Percentiles rank a stretch among this genome's conserved stretches.
phyloP scores from a whole-genome alignment of 2,888 invertebrate species.

The Melanargia galathea region DNA sequence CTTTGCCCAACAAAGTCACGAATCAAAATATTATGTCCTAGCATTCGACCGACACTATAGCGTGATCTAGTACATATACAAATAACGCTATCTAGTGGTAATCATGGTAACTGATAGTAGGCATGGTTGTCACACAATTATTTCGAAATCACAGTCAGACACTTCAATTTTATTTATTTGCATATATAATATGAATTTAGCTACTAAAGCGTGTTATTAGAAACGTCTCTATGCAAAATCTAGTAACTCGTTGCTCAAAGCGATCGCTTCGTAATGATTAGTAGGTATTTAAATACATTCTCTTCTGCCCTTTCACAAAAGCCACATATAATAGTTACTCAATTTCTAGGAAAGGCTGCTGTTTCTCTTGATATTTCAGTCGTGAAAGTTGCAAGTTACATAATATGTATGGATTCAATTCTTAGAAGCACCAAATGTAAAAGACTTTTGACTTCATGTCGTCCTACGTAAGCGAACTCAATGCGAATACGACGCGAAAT shows the following conservation, averaged over 20 bases:
- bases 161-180: neutral
- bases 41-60: too few species aligned
- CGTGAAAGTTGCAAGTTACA: conserved; percentile 14
- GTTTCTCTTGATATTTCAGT: conserved; percentile 24
- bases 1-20: too few species aligned
- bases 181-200: neutral
- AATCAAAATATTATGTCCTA: too few species aligned
- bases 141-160: neutral
- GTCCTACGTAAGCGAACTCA: too few species aligned
- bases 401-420: conserved; percentile 6
- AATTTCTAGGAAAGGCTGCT: conserved; percentile 17
- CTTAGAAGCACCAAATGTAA: neutral
- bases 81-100: too few species aligned
- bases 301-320: conserved; percentile 23
- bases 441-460: neutral
- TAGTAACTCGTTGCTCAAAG: neutral
- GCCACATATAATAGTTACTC: conserved; percentile 19
- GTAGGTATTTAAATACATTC: conserved; percentile 14
- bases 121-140: too few species aligned
- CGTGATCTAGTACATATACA: too few species aligned
- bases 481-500: too few species aligned
- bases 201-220: neutral
- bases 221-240: neutral
- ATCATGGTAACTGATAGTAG: too few species aligned
- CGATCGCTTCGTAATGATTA: neutral